These are phyloP conservation scores for Gerris lacustris DNA, from an alignment of 2,888 invertebrate species.

Conservation along the genomic window DNA sequence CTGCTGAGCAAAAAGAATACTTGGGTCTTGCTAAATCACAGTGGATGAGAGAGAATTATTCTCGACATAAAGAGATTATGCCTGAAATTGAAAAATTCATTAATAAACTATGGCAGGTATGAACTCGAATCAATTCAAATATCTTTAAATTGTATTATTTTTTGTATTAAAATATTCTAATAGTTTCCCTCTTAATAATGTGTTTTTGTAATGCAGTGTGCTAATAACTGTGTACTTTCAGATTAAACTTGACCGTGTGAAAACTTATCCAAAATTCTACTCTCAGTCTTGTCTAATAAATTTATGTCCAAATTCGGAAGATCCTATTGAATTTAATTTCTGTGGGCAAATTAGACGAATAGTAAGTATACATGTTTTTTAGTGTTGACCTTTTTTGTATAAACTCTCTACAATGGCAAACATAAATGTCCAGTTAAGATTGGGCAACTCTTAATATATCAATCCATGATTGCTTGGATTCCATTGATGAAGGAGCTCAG, in stretches of 20 bases:
- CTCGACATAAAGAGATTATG: neutral
- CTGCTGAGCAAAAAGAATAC: constrained; percentile 7
- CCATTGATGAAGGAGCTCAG: too few species aligned
- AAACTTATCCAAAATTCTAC: constrained; percentile 18
- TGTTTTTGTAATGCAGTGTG: too few species aligned
- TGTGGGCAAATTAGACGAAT: neutral
- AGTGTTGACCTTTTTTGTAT: neutral
- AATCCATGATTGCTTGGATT: too few species aligned
- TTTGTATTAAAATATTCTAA: too few species aligned
- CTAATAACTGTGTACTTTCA: neutral
- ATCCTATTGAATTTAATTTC: neutral
- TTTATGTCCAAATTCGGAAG: neutral
- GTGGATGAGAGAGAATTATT: constrained; percentile 9
- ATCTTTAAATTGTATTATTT: too few species aligned
- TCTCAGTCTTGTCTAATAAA: constrained; percentile 11
- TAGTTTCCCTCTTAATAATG: too few species aligned
- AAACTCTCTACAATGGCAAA: too few species aligned
- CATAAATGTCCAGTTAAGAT: too few species aligned
- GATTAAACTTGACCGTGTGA: constrained; percentile 14
- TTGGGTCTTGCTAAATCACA: constrained; percentile 2
- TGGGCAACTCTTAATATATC: too few species aligned
- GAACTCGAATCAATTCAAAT: neutral
- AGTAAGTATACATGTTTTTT: neutral
- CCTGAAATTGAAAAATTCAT: constrained; percentile 4
- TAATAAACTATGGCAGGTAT: constrained; percentile 9